These are phyloP conservation scores for Volucella inflata DNA, from an alignment of 2,888 invertebrate genomes.

Conservation along the genomic window DNA sequence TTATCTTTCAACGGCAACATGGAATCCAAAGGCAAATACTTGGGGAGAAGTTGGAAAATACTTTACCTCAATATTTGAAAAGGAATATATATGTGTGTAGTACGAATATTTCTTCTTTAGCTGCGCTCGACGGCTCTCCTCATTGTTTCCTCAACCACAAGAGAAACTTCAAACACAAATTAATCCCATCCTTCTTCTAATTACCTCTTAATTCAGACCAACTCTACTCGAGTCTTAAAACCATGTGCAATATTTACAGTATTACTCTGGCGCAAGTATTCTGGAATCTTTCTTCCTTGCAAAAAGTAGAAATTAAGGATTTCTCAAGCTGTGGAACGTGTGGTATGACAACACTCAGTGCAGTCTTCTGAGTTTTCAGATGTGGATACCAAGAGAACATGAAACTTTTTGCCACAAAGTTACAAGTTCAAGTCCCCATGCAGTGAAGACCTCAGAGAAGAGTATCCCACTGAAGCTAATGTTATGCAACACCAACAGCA, in stretches of 20 bases:
- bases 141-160: conserved; percentile 7
- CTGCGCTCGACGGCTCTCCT: no score
- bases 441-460: not conserved
- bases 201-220: conserved; percentile 57
- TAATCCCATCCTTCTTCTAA: conserved; percentile 32
- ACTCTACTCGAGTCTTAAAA: not conserved
- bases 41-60: no score
- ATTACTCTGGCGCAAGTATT: conserved; percentile 61
- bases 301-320: not conserved
- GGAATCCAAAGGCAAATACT: not conserved
- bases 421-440: not conserved
- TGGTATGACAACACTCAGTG: conserved; percentile 14
- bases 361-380: not conserved
- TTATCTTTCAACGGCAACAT: not conserved
- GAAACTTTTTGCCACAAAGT: not conserved
- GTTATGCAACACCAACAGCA: conserved; percentile 50
- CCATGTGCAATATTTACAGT: conserved; percentile 51
- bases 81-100: no score
- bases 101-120: not conserved
- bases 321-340: not conserved
- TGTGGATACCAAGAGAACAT: no score
- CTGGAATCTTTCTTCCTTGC: conserved; percentile 20
- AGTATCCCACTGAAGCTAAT: conserved; percentile 28
- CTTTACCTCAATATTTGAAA: not conserved
- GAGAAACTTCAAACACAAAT: conserved; percentile 17